Conservation (phyloP, 2,888 invertebrate species). For the Ornithoptera priamus region DNA sequence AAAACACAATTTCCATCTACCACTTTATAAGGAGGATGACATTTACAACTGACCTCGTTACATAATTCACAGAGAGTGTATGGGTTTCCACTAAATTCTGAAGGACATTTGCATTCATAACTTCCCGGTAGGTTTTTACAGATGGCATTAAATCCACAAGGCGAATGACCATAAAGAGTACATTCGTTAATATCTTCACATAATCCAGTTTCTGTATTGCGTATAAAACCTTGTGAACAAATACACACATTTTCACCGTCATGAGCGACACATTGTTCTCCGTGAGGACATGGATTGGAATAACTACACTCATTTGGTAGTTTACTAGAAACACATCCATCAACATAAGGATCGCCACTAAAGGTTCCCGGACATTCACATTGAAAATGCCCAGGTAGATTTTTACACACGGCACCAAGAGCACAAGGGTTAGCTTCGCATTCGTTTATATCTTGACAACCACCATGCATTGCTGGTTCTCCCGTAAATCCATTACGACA, state of each 20-base stretch:
- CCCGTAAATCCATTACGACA: slow-evolving; percentile 91
- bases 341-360: slow-evolving; percentile 88
- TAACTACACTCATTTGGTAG: slow-evolving; percentile 86
- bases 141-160: slow-evolving; percentile 93
- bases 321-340: slow-evolving; percentile 85
- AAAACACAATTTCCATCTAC: slow-evolving; percentile 91
- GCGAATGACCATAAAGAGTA: slow-evolving; percentile 86
- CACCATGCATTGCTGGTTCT: slow-evolving; percentile 80
- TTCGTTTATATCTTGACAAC: slow-evolving; percentile 94
- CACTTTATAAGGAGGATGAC: slow-evolving; percentile 92
- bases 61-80: slow-evolving; percentile 93
- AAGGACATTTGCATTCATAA: slow-evolving; percentile 94
- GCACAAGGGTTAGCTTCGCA: slow-evolving; percentile 91
- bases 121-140: slow-evolving; percentile 96
- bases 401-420: slow-evolving; percentile 91
- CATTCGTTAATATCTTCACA: slow-evolving; percentile 95
- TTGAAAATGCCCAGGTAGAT: slow-evolving; percentile 90
- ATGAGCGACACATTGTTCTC: slow-evolving; percentile 92
- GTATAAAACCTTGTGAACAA: slow-evolving; percentile 92
- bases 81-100: slow-evolving; percentile 94
- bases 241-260: slow-evolving; percentile 92
- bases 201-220: slow-evolving; percentile 85
- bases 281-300: slow-evolving; percentile 87
- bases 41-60: slow-evolving; percentile 90
- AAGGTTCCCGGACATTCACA: slow-evolving; percentile 94